These are phyloP conservation scores for Crypturellus undulatus DNA, from an alignment of 2,113 vertebrate genomes.

Conservation along the genomic window DNA sequence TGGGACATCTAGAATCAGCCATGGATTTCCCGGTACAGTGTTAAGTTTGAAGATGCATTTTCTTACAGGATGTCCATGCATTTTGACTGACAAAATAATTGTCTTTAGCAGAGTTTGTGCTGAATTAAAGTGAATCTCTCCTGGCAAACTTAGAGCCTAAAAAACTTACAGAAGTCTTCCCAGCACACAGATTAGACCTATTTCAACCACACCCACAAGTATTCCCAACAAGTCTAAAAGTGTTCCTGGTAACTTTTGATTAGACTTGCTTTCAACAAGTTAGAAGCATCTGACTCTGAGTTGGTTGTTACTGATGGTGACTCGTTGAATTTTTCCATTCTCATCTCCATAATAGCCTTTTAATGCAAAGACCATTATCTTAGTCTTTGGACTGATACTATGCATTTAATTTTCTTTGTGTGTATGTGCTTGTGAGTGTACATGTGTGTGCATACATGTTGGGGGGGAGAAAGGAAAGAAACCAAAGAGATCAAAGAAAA, in stretches of 20 bases:
- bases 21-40: not conserved
- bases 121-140: not conserved
- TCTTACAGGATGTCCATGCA: not conserved
- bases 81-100: not conserved
- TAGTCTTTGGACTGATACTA: not conserved
- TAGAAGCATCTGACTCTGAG: not conserved
- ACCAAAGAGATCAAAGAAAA: not conserved
- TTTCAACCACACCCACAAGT: constrained; percentile 43
- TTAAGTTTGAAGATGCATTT: not conserved
- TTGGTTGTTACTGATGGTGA: not conserved
- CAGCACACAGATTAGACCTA: not conserved
- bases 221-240: constrained; percentile 55
- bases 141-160: not conserved
- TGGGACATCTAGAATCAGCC: not conserved
- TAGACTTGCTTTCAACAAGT: constrained; percentile 43
- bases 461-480: not conserved
- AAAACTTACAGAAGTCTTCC: not conserved
- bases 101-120: not conserved
- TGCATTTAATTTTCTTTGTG: not conserved
- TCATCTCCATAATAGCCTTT: not conserved
- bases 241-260: constrained; percentile 50
- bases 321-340: not conserved
- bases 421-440: too few relatives aligned
- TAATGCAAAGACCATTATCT: not conserved
- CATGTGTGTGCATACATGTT: not conserved